These are phyloP conservation scores for Gasteruption jaculator DNA, from an alignment of 2,888 invertebrate genomes.

Conservation along the genomic window DNA sequence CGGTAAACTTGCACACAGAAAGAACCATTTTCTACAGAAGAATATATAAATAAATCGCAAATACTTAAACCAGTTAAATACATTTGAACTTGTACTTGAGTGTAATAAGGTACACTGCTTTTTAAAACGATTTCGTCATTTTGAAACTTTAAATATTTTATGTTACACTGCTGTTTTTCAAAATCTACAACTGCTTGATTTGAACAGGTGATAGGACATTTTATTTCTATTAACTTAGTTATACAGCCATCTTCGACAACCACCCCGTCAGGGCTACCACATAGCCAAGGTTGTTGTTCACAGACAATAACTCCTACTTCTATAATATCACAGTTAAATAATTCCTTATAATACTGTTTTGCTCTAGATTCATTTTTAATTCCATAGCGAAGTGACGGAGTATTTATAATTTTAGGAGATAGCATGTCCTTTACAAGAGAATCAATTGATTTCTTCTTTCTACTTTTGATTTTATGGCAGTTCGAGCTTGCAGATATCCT, in stretches of 20 bases:
- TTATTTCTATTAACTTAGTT: conserved; percentile 16
- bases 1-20: conserved; percentile 8
- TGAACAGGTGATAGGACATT: conserved; percentile 20
- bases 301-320: conserved; percentile 15
- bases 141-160: conserved; percentile 14
- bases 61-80: conserved; percentile 17
- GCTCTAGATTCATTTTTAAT: conserved; percentile 9
- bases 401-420: conserved; percentile 12
- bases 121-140: conserved; percentile 10
- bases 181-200: conserved; percentile 15
- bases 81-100: conserved; percentile 19
- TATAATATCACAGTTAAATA: conserved; percentile 11
- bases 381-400: conserved; percentile 12
- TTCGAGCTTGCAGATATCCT: conserved; percentile 15
- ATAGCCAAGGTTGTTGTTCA: conserved; percentile 16
- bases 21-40: conserved; percentile 14
- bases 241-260: conserved; percentile 15
- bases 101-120: conserved; percentile 16
- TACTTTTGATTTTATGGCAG: conserved; percentile 18
- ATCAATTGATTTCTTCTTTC: conserved; percentile 14
- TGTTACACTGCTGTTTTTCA: conserved; percentile 11
- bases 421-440: conserved; percentile 14
- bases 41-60: conserved; percentile 22
- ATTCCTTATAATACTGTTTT: conserved; percentile 10
- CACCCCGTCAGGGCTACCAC: conserved; percentile 17